Conservation (phyloP, 2,113 vertebrate species). For the Rana temporaria region DNA sequence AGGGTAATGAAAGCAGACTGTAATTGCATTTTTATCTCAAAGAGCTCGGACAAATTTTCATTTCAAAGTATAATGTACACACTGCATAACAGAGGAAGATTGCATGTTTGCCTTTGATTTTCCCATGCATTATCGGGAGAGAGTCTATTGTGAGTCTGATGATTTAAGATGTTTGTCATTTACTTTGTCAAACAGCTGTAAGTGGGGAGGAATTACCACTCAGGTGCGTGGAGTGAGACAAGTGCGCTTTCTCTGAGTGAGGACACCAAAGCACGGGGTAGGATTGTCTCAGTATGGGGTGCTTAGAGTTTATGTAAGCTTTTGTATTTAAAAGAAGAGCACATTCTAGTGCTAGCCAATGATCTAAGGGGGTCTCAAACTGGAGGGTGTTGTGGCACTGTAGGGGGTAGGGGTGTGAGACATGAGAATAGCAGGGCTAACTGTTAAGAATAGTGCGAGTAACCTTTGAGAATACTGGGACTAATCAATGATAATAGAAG, state of each 20-base stretch:
- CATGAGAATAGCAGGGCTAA: no score
- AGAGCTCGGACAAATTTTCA: conserved; percentile 43
- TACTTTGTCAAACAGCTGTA: conserved; percentile 34
- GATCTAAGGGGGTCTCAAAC: no score
- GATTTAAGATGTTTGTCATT: conserved; percentile 48
- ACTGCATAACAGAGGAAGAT: conserved; percentile 10
- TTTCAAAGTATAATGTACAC: conserved; percentile 47
- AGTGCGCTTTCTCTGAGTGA: background rate
- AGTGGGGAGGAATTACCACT: conserved; percentile 11
- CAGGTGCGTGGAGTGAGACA: conserved; percentile 6
- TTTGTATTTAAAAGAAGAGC: no score
- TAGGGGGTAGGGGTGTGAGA: no score
- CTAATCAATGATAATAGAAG: no score
- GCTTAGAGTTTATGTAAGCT: no score
- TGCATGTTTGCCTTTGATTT: conserved; percentile 44
- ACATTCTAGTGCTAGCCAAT: no score
- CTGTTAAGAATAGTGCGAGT: no score
- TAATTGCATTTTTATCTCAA: conserved; percentile 56
- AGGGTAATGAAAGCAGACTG: conserved; percentile 39
- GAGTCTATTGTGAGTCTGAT: conserved; percentile 20
- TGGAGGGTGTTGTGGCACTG: no score
- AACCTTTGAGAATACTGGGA: no score
- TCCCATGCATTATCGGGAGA: conserved; percentile 30
- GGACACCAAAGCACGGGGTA: no score
- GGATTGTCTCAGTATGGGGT: no score